Percentiles rank a stretch among this genome's conserved stretches.
Conservation (phyloP, 2,888 invertebrate species). For the Nephrocerus scutellatus region DNA sequence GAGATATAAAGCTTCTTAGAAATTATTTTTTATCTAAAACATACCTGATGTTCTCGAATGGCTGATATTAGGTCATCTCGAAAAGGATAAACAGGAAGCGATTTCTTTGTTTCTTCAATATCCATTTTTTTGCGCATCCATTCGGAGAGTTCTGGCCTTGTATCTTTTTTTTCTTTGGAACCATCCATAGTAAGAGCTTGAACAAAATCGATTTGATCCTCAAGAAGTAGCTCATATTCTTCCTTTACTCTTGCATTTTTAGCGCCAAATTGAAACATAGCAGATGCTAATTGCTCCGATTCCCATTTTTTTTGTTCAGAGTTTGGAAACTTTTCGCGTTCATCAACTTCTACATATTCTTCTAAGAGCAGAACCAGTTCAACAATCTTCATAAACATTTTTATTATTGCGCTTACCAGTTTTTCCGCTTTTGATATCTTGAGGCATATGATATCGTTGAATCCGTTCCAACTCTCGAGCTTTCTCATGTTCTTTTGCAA, state of each 20-base stretch:
- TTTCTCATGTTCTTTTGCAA: conserved; percentile 93
- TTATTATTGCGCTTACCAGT: conserved; percentile 46
- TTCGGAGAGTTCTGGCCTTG: conserved; percentile 58
- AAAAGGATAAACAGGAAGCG: conserved; percentile 91
- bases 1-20: conserved; percentile 11
- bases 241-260: conserved; percentile 67
- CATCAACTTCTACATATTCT: conserved; percentile 78
- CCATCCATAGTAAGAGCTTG: conserved; percentile 80
- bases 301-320: conserved; percentile 94
- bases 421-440: conserved; percentile 70
- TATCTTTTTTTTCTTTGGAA: conserved; percentile 48
- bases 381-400: no score
- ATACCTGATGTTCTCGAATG: conserved; percentile 75
- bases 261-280: conserved; percentile 88
- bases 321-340: conserved; percentile 73
- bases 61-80: conserved; percentile 82
- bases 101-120: conserved; percentile 85
- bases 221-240: conserved; percentile 87
- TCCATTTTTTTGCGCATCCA: conserved; percentile 66
- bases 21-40: neutral
- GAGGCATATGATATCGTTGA: conserved; percentile 91
- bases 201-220: conserved; percentile 97
- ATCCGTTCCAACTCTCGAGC: conserved; percentile 89
- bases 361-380: conserved; percentile 39
- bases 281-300: conserved; percentile 90